Percentiles rank a stretch among this genome's conserved stretches.
These are phyloP conservation scores for Gymnothorax javanicus DNA, from an alignment of 2,797 vertebrate species.

Conservation along the genomic window DNA sequence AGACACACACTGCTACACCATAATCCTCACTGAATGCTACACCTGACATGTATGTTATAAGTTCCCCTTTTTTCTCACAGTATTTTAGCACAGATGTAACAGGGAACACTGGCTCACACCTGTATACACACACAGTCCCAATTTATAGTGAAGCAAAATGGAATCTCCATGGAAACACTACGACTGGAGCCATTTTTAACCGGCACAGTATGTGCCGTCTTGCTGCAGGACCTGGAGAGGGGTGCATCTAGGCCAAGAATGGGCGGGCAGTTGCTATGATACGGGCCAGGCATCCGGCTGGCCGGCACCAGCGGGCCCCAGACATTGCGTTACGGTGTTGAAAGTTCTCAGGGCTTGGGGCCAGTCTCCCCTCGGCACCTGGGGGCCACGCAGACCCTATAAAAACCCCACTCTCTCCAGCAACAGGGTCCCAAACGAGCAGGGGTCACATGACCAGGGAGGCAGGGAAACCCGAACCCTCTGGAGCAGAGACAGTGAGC, in stretches of 20 bases:
- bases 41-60: neutral
- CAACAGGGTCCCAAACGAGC: constrained; percentile 77
- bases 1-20: neutral
- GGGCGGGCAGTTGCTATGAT: constrained; percentile 33
- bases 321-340: constrained; percentile 23
- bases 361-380: constrained; percentile 31
- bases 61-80: neutral
- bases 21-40: neutral
- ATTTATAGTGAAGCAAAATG: neutral
- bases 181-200: neutral
- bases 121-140: no score
- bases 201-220: constrained; percentile 11
- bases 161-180: neutral
- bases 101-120: no score
- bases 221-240: constrained; percentile 19
- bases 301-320: constrained; percentile 12
- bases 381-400: constrained; percentile 46
- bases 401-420: constrained; percentile 71
- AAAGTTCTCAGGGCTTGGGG: constrained; percentile 8
- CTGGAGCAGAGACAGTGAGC: constrained; percentile 28
- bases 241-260: constrained; percentile 28
- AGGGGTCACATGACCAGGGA: constrained; percentile 66
- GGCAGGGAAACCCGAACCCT: constrained; percentile 65
- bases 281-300: constrained; percentile 17
- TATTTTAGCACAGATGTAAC: neutral